Evolutionary conservation across 2,888 invertebrate species (phyloP).

Genomic region (Protonemura montana): DNA sequence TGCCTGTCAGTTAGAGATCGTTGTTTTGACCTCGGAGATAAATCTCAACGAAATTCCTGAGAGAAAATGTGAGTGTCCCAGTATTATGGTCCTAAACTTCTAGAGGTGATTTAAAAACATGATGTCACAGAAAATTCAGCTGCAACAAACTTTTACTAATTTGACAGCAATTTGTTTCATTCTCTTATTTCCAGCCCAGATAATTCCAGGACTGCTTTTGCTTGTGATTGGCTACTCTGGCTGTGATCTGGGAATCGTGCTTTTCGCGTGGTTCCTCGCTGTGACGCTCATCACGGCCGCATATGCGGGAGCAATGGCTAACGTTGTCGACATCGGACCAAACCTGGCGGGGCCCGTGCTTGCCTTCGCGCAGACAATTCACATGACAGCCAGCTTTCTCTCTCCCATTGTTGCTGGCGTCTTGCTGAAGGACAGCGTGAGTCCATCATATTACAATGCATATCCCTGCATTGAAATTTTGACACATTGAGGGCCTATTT

Average conservation of each 20-base stretch:
- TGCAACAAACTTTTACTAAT: not conserved
- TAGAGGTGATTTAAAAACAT: too few relatives aligned
- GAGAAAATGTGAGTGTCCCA: too few relatives aligned
- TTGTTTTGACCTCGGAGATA: too few relatives aligned
- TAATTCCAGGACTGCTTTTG: conserved; percentile 71
- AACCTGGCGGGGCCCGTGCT: conserved; percentile 77
- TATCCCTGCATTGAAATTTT: too few relatives aligned
- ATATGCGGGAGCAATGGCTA: conserved; percentile 79
- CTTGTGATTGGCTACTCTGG: conserved; percentile 71
- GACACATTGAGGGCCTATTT: too few relatives aligned
- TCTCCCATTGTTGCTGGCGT: conserved; percentile 72
- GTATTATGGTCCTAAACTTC: too few relatives aligned
- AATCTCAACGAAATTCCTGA: too few relatives aligned
- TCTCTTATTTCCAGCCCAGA: conserved; percentile 67
- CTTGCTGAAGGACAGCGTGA: conserved; percentile 67
- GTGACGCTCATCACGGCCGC: conserved; percentile 75
- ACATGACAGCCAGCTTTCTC: conserved; percentile 76
- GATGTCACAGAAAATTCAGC: too few relatives aligned
- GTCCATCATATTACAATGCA: too few relatives aligned
- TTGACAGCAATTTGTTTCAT: conserved; percentile 3
- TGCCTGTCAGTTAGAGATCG: too few relatives aligned
- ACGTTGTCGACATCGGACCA: conserved; percentile 80
- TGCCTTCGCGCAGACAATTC: conserved; percentile 79
- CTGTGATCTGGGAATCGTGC: conserved; percentile 65
- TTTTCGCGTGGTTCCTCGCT: conserved; percentile 73